Evolutionary conservation across 2,888 invertebrate species (phyloP), one percentile per base, ranked within the genome.

Genomic region (Anoncus sp.): DNA sequence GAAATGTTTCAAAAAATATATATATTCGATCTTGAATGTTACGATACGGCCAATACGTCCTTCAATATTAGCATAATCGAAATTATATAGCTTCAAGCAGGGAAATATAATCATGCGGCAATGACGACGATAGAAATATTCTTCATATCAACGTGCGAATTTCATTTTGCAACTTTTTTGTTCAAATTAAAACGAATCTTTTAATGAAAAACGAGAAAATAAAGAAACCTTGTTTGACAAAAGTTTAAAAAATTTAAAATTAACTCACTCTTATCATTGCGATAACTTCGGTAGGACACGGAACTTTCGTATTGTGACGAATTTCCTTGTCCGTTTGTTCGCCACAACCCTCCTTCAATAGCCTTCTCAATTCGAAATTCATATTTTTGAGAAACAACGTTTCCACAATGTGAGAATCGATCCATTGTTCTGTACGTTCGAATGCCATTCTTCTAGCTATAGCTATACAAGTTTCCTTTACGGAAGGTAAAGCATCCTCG

Each of bases 371-470:
- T 53, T 72, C 72, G 1, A 79, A 6, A 38, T 86, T 84, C 82
- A 90, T 87, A 51, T 89, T 88, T 72, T 89, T 89, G 0, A 85
- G 79, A 49, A 88, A 90, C 10, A 87, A 75, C 0, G 87, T 83
- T 20, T 86, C 86, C 12, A 85, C 82, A 22, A 88, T 82, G 43
- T 94, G 94, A 0, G 92, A 89, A 20, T 91, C 89, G 1, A 93
- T 90, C 94, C 94, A 95, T 35, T 93, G 92, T 51, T 92, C 87
- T 22, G 94, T 92, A 62, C 93, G 92, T 16, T 92, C 91, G 45
- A 87, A 85, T 6, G 93, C 93, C 84, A 92, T 92, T 79, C 92
- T 92, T 0, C 88, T 88, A 1, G 94, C 91, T 31, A 94, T 91
- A 22, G 92, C 87, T 0, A 90, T 84, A 79, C 94, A 94, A 49